phyloP scores from a whole-genome alignment of 2,888 invertebrate species.

The Nebria brevicollis region DNA sequence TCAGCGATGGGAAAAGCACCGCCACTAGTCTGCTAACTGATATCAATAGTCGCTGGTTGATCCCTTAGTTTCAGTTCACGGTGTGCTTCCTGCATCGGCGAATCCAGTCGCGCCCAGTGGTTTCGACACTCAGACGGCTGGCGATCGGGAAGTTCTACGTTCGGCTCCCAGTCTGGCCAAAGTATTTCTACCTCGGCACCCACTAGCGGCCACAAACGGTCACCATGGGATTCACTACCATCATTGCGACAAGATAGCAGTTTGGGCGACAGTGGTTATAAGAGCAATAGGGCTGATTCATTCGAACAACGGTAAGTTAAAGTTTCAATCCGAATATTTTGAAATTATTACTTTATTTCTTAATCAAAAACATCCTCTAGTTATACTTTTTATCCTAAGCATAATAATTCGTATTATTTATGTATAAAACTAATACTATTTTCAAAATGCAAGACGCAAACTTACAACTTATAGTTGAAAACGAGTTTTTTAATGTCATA shows the following conservation, averaged over 20 bases:
- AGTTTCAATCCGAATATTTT: no score
- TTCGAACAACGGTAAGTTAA: constrained; percentile 81
- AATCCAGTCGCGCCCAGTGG: constrained; percentile 89
- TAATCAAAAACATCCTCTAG: no score
- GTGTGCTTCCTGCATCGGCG: constrained; percentile 89
- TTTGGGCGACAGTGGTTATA: constrained; percentile 87
- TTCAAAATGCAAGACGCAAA: background rate
- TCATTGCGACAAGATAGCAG: constrained; percentile 86
- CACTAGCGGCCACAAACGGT: constrained; percentile 73
- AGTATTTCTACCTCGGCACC: constrained; percentile 64
- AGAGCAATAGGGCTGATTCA: constrained; percentile 86
- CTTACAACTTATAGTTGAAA: background rate
- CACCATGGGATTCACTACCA: constrained; percentile 89
- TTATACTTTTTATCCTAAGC: no score
- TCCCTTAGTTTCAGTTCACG: constrained; percentile 65
- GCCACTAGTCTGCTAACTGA: constrained; percentile 5
- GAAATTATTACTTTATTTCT: no score
- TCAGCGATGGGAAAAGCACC: background rate
- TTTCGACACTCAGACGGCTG: constrained; percentile 91
- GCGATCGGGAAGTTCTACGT: constrained; percentile 79
- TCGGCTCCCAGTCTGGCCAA: constrained; percentile 70
- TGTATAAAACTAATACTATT: background rate
- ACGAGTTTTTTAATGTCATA: constrained; percentile 7
- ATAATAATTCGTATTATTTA: no score
- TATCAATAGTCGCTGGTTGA: constrained; percentile 9